These are phyloP conservation scores for Sylvilagus bachmani DNA, from an alignment of 2,113 vertebrate genomes.

Conservation along the genomic window DNA sequence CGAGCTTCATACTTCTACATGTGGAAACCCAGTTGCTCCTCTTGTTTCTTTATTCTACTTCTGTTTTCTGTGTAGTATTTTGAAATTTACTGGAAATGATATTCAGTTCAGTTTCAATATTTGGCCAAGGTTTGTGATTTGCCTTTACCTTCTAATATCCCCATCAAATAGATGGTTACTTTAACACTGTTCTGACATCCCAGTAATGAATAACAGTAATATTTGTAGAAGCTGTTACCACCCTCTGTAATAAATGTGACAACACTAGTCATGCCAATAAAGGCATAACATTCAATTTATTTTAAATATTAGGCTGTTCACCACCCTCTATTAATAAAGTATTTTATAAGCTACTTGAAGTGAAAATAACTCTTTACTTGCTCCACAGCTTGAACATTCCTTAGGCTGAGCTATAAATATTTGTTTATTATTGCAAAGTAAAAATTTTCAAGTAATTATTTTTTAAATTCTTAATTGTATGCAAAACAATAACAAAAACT, in stretches of 20 bases:
- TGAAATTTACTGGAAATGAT: conserved; percentile 18
- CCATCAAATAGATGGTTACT: not conserved
- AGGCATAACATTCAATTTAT: not conserved
- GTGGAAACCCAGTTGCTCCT: too few relatives aligned
- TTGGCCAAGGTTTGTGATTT: not conserved
- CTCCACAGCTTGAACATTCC: not conserved
- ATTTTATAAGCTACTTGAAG: not conserved
- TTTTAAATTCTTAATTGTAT: not conserved
- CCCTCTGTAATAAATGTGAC: not conserved
- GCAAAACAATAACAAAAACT: not conserved
- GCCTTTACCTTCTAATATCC: not conserved
- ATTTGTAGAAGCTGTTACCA: not conserved
- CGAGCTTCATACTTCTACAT: too few relatives aligned
- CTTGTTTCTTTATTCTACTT: not conserved
- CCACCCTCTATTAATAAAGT: not conserved
- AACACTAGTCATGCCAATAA: not conserved
- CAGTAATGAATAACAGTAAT: not conserved
- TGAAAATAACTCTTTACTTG: not conserved
- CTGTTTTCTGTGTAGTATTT: not conserved
- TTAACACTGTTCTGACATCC: not conserved
- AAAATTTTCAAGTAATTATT: not conserved
- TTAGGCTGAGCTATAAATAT: not conserved
- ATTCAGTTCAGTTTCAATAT: not conserved
- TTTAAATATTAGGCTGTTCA: conserved; percentile 21
- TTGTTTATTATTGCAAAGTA: not conserved